These are phyloP conservation scores for Pelosia muscerda DNA, from an alignment of 2,888 invertebrate genomes.

Conservation along the genomic window DNA sequence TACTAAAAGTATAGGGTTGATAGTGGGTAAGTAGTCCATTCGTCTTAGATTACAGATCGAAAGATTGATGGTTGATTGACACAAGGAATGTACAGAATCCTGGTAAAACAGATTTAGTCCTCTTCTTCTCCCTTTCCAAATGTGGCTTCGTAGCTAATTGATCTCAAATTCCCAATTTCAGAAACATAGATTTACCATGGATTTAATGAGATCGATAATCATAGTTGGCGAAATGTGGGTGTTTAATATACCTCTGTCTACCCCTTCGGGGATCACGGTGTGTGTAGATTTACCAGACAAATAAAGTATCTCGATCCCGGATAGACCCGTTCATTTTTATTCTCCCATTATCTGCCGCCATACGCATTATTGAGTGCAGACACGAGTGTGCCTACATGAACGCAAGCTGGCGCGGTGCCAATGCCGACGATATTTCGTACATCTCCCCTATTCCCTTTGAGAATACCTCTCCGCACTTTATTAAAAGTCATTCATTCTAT, in stretches of 20 bases:
- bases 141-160: background rate
- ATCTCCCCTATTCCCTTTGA: conserved; percentile 31
- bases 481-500: conserved; percentile 37
- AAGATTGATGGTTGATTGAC: no score
- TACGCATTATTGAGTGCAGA: conserved; percentile 42
- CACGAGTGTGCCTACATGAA: conserved; percentile 29
- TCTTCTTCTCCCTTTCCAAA: no score
- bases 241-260: no score
- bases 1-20: no score
- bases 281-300: background rate
- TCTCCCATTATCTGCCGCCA: conserved; percentile 47
- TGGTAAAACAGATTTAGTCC: no score
- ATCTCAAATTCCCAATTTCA: background rate
- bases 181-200: no score
- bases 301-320: background rate
- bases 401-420: conserved; percentile 52
- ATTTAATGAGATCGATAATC: no score
- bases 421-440: conserved; percentile 31
- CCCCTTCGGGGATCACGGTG: no score
- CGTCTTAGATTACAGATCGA: no score
- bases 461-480: conserved; percentile 32
- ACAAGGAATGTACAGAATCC: no score
- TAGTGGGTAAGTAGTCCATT: no score
- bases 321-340: conserved; percentile 38
- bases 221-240: no score